Conservation (phyloP, 1,140 invertebrate genomes). For the Tribolium castaneum region DNA sequence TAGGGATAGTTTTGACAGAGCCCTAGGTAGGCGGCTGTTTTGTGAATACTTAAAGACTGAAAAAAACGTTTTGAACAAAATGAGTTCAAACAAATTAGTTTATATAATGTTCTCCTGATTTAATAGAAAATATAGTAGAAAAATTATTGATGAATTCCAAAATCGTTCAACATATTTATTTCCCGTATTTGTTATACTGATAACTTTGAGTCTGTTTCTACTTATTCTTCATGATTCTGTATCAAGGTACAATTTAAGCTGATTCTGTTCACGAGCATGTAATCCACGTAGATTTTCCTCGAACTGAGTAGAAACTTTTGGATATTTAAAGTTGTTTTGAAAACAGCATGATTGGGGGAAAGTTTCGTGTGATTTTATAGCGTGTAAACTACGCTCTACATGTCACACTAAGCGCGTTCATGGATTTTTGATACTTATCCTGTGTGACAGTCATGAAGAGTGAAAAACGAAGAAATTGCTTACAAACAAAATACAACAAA, state of each 20-base stretch:
- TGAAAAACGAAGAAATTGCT: background rate
- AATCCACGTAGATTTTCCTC: background rate
- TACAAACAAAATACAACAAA: conserved; percentile 11
- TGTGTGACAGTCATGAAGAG: conserved; percentile 16
- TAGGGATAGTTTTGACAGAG: background rate
- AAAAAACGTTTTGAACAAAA: too few relatives aligned
- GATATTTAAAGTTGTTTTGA: conserved; percentile 10
- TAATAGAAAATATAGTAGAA: too few relatives aligned
- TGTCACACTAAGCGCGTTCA: conserved; percentile 46
- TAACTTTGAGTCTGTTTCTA: too few relatives aligned
- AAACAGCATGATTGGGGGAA: conserved; percentile 36
- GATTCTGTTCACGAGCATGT: too few relatives aligned
- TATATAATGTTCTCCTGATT: too few relatives aligned
- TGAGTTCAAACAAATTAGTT: too few relatives aligned
- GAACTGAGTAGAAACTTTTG: background rate
- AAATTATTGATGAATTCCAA: too few relatives aligned
- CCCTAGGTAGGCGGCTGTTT: background rate
- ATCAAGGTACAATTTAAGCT: too few relatives aligned
- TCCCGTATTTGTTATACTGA: too few relatives aligned
- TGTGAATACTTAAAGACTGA: background rate
- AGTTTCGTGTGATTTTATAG: conserved; percentile 20
- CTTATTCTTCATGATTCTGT: too few relatives aligned
- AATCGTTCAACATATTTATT: too few relatives aligned
- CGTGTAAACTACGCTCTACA: conserved; percentile 44
- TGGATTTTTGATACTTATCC: conserved; percentile 36